Base-by-base conservation (phyloP, 2,797 vertebrate genomes). In the Picus viridis region DNA sequence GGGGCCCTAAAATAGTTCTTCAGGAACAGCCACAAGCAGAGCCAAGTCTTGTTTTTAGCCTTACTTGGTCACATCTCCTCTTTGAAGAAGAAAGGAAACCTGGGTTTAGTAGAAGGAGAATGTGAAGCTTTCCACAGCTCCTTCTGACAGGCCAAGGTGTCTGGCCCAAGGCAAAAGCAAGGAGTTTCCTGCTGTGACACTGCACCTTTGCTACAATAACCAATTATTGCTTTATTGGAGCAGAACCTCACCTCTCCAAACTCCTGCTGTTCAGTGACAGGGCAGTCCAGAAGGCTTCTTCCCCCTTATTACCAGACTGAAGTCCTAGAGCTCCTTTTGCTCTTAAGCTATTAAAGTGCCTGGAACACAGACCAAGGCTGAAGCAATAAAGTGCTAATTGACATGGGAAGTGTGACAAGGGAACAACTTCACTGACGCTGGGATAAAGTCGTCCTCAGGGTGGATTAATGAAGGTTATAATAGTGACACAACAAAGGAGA, bases 361-460 rank as follows among this genome's bases (percentile, higher is more conserved):
- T 86, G 45, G 75, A 93, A 94, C 79, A 93, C 62, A 92, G 89
- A 93, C 16, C 23, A 94, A 95, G 81, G 82, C 76, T 87, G 57
- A 94, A 91, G 87, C 54, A 89, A 88, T 97, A 97, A 98, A 97
- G 97, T 97, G 97, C 97, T 91, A 76, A 62, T 43, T 29, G 82
- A 96, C 79, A 86, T 83, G 74, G 68, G 64, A 94, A 93, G 36
- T 71, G 14, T 72, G 67, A 27, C n/a, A 81, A 30, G 34, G 78
- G 7, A 80, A 70, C 63, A 95, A 89, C 51, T 91, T 88, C 74
- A 81, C 39, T 93, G 80, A 70, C 80, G 92, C 49, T 54, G 23
- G 24, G 39, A 29, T 36, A 61, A 69, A 57, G 47, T 36, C 45
- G 36, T 86, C 72, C 23, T 78, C 78, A 90, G 7, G 69, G 81